Evolutionary conservation across 2,797 vertebrate genomes (phyloP).

Genomic region (Lophius americanus): DNA sequence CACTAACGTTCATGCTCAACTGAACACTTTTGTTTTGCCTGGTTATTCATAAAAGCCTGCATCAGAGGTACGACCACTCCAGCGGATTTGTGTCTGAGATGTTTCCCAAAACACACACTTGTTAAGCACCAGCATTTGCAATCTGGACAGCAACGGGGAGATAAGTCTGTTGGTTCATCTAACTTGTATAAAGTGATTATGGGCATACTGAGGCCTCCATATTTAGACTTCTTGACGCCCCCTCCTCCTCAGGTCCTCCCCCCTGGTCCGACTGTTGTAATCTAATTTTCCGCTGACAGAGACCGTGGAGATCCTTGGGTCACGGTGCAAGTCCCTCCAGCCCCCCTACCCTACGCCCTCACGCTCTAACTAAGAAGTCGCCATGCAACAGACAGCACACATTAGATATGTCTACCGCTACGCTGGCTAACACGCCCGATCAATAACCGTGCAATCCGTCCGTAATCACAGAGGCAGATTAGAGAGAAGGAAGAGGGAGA

Average conservation of each 20-base stretch:
- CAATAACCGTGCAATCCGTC: conserved; percentile 62
- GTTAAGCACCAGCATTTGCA: conserved; percentile 61
- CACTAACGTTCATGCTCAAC: conserved; percentile 43
- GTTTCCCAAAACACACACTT: conserved; percentile 23
- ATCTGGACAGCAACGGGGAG: conserved; percentile 74
- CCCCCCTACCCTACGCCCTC: conserved; percentile 50
- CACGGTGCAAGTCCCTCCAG: conserved; percentile 70
- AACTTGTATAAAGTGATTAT: conserved; percentile 85
- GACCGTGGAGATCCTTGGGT: conserved; percentile 82
- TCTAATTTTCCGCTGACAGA: conserved; percentile 86
- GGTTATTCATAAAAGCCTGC: conserved; percentile 24
- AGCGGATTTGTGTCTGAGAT: conserved; percentile 34
- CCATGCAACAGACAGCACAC: conserved; percentile 81
- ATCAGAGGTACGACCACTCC: conserved; percentile 25
- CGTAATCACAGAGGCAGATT: conserved; percentile 65
- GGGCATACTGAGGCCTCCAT: conserved; percentile 79
- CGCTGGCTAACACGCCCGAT: conserved; percentile 42
- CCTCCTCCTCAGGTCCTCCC: conserved; percentile 62
- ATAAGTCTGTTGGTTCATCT: conserved; percentile 80
- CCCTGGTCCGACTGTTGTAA: conserved; percentile 80
- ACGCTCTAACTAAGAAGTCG: conserved; percentile 80
- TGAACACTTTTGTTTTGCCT: conserved; percentile 22
- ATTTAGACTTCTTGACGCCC: conserved; percentile 87
- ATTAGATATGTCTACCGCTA: conserved; percentile 81
- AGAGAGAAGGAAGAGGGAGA: conserved; percentile 46